Conservation (phyloP, 2,113 vertebrate species). For the Blennius ocellaris region DNA sequence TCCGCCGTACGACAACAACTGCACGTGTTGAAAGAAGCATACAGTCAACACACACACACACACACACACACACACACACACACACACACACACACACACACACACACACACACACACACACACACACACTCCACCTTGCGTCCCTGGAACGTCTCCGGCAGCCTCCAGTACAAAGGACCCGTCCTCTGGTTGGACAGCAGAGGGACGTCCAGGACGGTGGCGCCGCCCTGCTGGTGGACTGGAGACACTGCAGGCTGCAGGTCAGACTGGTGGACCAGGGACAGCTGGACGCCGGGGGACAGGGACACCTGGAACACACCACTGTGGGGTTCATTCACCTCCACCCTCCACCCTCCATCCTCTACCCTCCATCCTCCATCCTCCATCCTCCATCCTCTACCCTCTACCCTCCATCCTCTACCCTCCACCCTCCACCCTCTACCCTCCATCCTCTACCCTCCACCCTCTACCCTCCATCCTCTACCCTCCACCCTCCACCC, state of each 20-base stretch:
- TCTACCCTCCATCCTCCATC: too few relatives aligned
- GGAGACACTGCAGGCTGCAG: constrained; percentile 85
- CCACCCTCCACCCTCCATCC: too few relatives aligned
- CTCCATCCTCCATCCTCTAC: too few relatives aligned
- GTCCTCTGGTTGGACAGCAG: constrained; percentile 73
- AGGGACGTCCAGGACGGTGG: constrained; percentile 85
- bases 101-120: too few relatives aligned
- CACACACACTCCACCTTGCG: constrained; percentile 80
- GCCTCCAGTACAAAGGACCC: constrained; percentile 91
- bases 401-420: too few relatives aligned
- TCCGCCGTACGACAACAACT: constrained; percentile 93
- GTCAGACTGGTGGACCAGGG: constrained; percentile 87
- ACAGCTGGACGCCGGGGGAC: constrained; percentile 49
- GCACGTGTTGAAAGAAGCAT: neutral
- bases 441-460: too few relatives aligned
- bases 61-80: too few relatives aligned
- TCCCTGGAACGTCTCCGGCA: constrained; percentile 87
- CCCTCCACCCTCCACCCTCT: too few relatives aligned
- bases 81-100: too few relatives aligned
- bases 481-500: neutral
- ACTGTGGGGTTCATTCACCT: constrained; percentile 62
- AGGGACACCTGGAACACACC: constrained; percentile 35
- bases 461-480: accelerated
- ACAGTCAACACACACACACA: too few relatives aligned
- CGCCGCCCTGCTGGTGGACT: constrained; percentile 85